phyloP scores from a whole-genome alignment of 2,113 vertebrate genomes.

The Anhinga anhinga region DNA sequence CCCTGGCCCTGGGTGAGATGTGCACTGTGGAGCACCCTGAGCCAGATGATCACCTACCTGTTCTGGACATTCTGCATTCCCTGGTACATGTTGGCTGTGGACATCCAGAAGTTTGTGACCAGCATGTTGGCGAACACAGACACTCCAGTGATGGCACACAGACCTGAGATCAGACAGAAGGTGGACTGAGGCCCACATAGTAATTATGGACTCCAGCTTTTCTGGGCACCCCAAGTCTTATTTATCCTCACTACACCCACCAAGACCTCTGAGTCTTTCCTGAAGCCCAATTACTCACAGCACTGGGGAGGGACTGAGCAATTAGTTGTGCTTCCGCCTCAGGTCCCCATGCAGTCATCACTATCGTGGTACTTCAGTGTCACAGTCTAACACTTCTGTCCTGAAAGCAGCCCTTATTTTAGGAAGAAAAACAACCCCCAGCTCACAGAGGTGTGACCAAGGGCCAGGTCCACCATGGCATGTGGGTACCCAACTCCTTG shows the following conservation, averaged over 20 bases:
- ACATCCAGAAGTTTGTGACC: conserved; percentile 89
- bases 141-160: conserved; percentile 87
- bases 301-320: background rate
- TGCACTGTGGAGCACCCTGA: background rate
- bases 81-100: conserved; percentile 73
- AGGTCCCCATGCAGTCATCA: background rate
- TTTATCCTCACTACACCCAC: background rate
- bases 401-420: background rate
- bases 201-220: background rate
- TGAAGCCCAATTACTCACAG: background rate
- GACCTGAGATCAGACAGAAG: conserved; percentile 65
- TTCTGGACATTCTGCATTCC: conserved; percentile 74
- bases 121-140: conserved; percentile 92
- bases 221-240: background rate
- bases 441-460: background rate
- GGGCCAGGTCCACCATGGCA: background rate
- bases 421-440: background rate
- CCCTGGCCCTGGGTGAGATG: background rate
- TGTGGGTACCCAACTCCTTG: background rate
- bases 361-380: background rate
- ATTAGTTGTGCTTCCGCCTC: background rate
- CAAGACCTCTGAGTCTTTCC: background rate
- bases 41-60: conserved; percentile 60
- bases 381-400: background rate
- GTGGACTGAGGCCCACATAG: background rate